Conservation (phyloP, 2,113 vertebrate genomes). For the Pachyramphus minor region DNA sequence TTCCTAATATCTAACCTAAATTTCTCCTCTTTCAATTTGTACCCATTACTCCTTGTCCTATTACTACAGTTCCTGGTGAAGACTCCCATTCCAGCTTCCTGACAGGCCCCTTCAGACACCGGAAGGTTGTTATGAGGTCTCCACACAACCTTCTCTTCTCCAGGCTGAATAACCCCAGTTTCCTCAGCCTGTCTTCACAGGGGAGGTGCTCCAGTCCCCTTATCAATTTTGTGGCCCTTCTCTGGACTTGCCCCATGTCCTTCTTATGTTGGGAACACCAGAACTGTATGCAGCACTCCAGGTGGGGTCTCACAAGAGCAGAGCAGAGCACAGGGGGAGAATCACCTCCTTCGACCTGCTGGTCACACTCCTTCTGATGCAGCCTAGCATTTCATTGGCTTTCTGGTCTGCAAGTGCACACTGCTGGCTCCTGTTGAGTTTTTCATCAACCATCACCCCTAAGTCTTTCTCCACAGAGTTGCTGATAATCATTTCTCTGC, state of each 20-base stretch:
- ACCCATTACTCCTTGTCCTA: background rate
- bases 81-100: background rate
- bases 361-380: background rate
- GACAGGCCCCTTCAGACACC: background rate
- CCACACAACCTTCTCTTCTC: background rate
- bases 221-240: background rate
- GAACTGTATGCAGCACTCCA: background rate
- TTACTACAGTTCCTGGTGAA: background rate
- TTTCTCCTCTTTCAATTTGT: background rate
- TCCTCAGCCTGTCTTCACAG: background rate
- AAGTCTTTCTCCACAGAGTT: background rate
- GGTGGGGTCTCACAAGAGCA: background rate
- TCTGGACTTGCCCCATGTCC: background rate
- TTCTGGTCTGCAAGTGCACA: rapidly evolving
- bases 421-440: background rate
- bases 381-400: background rate
- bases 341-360: background rate
- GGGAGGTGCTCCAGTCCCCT: background rate
- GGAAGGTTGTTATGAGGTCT: background rate
- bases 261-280: background rate
- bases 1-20: background rate
- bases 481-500: background rate
- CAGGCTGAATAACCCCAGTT: background rate
- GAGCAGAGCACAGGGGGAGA: background rate
- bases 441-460: background rate